A percentile compares a stretch with the other conserved stretches of the same genome.
These are phyloP conservation scores for Chrysopa pallens DNA, from an alignment of 1,140 invertebrate genomes.

Conservation along the genomic window DNA sequence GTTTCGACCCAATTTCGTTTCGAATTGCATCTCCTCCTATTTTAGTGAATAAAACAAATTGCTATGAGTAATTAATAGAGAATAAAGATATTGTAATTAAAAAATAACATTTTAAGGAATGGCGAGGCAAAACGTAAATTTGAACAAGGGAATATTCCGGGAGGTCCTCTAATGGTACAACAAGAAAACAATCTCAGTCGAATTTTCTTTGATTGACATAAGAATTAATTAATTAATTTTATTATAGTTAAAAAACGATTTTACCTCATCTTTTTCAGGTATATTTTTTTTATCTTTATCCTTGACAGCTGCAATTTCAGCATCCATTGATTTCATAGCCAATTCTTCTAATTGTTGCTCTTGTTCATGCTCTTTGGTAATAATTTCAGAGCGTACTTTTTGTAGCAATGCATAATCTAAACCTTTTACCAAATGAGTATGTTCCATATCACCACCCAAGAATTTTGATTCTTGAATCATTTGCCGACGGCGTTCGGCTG, in stretches of 20 bases:
- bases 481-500: constrained; percentile 85
- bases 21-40: constrained; percentile 61
- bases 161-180: too few species aligned
- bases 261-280: not conserved
- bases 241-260: too few species aligned
- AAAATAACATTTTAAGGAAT: too few species aligned
- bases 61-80: too few species aligned
- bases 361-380: constrained; percentile 19
- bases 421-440: constrained; percentile 99
- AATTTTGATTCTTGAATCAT: constrained; percentile 99
- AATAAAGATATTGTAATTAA: too few species aligned
- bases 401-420: constrained; percentile 97
- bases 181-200: too few species aligned
- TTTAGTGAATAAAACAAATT: too few species aligned
- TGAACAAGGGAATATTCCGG: too few species aligned
- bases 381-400: constrained; percentile 44
- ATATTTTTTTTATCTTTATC: not conserved
- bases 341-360: not conserved
- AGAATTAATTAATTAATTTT: too few species aligned
- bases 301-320: not conserved
- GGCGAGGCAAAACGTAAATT: too few species aligned
- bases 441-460: constrained; percentile 99
- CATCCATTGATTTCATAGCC: not conserved
- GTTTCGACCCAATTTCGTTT: constrained; percentile 57
- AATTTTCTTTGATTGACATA: too few species aligned